Conservation (phyloP, 92 coral and sea anemone genomes). For the Phenganax stokvisi region DNA sequence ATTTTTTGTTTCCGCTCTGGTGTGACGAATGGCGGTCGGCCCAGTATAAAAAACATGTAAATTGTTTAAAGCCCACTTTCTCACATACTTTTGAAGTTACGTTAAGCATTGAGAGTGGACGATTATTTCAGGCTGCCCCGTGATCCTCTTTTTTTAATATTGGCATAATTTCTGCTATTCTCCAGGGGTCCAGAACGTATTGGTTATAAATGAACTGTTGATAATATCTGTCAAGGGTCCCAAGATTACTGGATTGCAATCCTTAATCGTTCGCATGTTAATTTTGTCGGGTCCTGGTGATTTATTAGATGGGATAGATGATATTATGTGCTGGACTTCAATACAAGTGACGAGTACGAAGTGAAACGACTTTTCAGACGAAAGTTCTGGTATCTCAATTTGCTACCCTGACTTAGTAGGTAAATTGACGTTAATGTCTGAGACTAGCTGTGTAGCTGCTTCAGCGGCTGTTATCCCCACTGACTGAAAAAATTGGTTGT, state of each 20-base stretch:
- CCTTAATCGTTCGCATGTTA: conserved; percentile 37
- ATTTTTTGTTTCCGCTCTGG: conserved; percentile 23
- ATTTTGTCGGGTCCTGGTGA: conserved; percentile 49
- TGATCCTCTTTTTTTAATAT: conserved; percentile 43
- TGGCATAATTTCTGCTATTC: conserved; percentile 47
- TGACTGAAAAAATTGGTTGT: conserved; percentile 26
- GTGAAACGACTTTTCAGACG: neutral
- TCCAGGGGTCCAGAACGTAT: conserved; percentile 48
- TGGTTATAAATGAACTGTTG: conserved; percentile 30
- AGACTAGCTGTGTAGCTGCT: neutral
- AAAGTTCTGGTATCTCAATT: neutral
- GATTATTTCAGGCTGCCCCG: conserved; percentile 38
- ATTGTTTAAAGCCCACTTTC: conserved; percentile 45
- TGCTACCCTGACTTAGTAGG: neutral
- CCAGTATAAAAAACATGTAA: conserved; percentile 3
- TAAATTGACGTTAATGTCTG: neutral
- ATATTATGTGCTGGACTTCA: conserved; percentile 15
- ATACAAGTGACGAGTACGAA: neutral
- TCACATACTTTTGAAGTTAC: conserved; percentile 48
- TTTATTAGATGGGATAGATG: conserved; percentile 46
- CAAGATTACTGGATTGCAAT: conserved; percentile 43
- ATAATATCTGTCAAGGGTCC: conserved; percentile 50
- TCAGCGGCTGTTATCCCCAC: conserved; percentile 36
- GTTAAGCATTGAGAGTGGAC: conserved; percentile 43
- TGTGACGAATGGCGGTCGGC: conserved; percentile 20